Percentiles rank a stretch among this genome's conserved stretches.
phyloP scores from a whole-genome alignment of 2,113 vertebrate species.

The Colistium nudipinnis region DNA sequence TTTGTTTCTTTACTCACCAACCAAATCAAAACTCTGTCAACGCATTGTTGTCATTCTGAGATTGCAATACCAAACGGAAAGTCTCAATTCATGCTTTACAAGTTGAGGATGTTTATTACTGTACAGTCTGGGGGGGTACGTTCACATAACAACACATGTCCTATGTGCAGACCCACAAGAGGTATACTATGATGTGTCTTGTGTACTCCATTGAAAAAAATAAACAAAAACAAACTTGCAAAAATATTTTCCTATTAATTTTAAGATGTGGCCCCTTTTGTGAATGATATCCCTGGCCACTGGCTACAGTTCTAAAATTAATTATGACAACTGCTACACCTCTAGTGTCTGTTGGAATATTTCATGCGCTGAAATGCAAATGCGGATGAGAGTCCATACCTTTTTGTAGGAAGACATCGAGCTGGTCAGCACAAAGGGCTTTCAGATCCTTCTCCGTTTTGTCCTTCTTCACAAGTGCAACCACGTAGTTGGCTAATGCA shows the following conservation, averaged over 20 bases:
- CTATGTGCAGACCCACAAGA: not conserved
- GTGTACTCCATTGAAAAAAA: no score
- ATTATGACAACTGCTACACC: not conserved
- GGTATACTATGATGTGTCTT: not conserved
- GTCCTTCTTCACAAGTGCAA: constrained; percentile 98
- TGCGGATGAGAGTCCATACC: constrained; percentile 79
- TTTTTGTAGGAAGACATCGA: constrained; percentile 99
- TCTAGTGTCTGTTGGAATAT: not conserved
- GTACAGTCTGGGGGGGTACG: no score
- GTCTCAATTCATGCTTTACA: no score
- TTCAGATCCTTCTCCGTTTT: constrained; percentile 97
- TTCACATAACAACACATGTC: not conserved
- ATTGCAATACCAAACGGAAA: not conserved
- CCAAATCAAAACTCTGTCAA: not conserved
- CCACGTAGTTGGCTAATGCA: constrained; percentile 98
- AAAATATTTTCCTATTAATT: no score
- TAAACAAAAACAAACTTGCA: no score
- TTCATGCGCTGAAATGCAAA: not conserved
- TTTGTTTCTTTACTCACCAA: no score
- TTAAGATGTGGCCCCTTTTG: no score
- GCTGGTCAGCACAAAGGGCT: constrained; percentile 96
- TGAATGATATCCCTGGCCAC: not conserved
- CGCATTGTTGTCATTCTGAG: not conserved
- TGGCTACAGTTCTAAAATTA: not conserved
- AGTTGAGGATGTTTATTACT: no score